These are phyloP conservation scores for Gymnothorax reevesii DNA, from an alignment of 2,797 vertebrate species.

Conservation along the genomic window DNA sequence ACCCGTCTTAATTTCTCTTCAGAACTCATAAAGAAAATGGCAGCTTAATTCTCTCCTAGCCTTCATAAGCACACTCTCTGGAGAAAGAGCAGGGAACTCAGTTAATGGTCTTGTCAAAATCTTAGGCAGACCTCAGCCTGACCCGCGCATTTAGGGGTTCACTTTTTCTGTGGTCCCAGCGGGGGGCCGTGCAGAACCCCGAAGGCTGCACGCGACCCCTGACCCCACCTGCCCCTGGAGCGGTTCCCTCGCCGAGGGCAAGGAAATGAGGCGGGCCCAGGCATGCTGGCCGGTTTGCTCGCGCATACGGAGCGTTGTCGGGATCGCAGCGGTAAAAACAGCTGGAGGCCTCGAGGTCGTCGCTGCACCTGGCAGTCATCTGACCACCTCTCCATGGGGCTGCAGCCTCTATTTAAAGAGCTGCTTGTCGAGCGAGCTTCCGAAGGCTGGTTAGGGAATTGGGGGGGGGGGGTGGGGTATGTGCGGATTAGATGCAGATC, in stretches of 20 bases:
- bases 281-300: not conserved
- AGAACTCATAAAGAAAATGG: slow-evolving; percentile 49
- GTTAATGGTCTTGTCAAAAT: slow-evolving; percentile 6
- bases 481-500: not conserved
- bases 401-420: slow-evolving; percentile 44
- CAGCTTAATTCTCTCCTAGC: slow-evolving; percentile 43
- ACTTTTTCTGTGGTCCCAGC: not conserved
- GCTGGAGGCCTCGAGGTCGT: not conserved
- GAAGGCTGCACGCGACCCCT: not conserved
- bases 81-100: not conserved
- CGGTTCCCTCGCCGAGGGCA: not conserved
- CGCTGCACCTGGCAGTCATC: not conserved
- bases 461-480: not conserved
- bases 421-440: slow-evolving; percentile 39
- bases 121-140: not conserved
- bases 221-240: not conserved
- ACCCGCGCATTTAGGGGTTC: not conserved
- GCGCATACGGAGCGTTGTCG: not conserved
- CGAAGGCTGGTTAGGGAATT: not conserved
- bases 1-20: slow-evolving; percentile 55
- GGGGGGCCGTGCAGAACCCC: not conserved
- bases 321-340: not conserved
- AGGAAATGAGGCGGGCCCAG: not conserved
- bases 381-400: not conserved
- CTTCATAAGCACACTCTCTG: slow-evolving; percentile 36